phyloP scores from a whole-genome alignment of 2,797 vertebrate genomes.

The Cetoscarus ocellatus region DNA sequence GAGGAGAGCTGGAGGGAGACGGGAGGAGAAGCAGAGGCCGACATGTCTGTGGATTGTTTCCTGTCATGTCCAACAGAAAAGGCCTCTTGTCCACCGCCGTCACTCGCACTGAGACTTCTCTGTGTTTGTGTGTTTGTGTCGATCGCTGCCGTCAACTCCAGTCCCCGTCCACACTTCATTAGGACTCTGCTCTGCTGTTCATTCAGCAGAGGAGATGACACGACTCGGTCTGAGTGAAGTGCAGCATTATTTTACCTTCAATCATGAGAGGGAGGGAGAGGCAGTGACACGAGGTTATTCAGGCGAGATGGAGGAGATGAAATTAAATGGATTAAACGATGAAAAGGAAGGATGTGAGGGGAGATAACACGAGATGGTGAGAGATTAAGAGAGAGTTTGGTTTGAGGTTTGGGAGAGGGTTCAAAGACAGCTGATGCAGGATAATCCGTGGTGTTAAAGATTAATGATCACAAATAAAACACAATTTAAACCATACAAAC shows the following conservation, averaged over 20 bases:
- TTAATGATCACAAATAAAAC: no score
- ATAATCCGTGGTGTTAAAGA: no score
- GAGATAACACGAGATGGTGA: conserved; percentile 4
- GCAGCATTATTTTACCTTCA: conserved; percentile 5
- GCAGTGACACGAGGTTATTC: conserved; percentile 13
- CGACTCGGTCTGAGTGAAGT: conserved; percentile 13
- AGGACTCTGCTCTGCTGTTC: conserved; percentile 35
- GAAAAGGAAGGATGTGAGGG: conserved; percentile 11
- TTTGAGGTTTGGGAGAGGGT: not conserved
- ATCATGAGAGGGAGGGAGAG: not conserved
- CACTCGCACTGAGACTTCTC: conserved; percentile 56
- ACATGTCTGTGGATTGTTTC: conserved; percentile 40
- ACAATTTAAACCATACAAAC: no score
- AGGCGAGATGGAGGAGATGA: conserved; percentile 14
- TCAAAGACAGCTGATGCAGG: not conserved
- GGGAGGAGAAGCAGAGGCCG: conserved; percentile 24
- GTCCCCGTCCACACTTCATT: conserved; percentile 51
- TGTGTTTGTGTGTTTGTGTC: conserved; percentile 37
- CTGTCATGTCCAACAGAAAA: conserved; percentile 59
- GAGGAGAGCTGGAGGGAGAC: conserved; percentile 15
- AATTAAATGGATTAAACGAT: conserved; percentile 19
- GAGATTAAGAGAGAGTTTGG: conserved; percentile 16
- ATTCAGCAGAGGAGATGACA: conserved; percentile 9
- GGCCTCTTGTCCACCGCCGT: conserved; percentile 54
- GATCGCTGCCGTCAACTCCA: conserved; percentile 50